Evolutionary conservation across 2,888 invertebrate species (phyloP).

Genomic region (Thysanoteuthis rhombus): DNA sequence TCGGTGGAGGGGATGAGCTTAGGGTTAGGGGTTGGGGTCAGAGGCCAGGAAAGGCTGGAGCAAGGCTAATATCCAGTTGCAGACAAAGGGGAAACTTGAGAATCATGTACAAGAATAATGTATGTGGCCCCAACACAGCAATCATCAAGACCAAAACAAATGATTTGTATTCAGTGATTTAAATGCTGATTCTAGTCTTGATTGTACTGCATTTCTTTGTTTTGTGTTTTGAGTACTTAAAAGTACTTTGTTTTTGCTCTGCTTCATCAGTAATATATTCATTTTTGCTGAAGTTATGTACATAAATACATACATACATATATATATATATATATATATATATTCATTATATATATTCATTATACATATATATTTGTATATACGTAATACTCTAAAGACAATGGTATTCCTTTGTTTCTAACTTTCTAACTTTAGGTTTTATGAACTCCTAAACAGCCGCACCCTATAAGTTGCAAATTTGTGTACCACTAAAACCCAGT

Average conservation of each 20-base stretch:
- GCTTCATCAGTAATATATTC: neutral
- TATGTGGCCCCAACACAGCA: neutral
- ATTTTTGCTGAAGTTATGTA: neutral
- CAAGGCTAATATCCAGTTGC: neutral
- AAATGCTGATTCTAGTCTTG: neutral
- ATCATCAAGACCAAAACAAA: neutral
- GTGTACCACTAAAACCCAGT: too few species aligned
- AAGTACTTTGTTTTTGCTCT: neutral
- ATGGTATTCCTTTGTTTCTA: too few species aligned
- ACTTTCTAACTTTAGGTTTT: too few species aligned
- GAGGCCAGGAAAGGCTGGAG: neutral
- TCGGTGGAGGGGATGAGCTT: neutral
- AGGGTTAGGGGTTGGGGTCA: neutral
- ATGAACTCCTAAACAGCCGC: too few species aligned
- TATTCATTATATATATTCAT: neutral
- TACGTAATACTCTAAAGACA: too few species aligned
- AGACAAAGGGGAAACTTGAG: neutral
- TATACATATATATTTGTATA: too few species aligned
- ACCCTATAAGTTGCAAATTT: too few species aligned
- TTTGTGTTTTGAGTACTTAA: neutral
- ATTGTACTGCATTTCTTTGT: neutral
- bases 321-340: neutral
- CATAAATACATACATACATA: neutral
- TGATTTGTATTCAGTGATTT: neutral
- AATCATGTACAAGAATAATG: neutral